These are phyloP conservation scores for Seriola rivoliana DNA, from an alignment of 2,113 vertebrate genomes.

Conservation along the genomic window DNA sequence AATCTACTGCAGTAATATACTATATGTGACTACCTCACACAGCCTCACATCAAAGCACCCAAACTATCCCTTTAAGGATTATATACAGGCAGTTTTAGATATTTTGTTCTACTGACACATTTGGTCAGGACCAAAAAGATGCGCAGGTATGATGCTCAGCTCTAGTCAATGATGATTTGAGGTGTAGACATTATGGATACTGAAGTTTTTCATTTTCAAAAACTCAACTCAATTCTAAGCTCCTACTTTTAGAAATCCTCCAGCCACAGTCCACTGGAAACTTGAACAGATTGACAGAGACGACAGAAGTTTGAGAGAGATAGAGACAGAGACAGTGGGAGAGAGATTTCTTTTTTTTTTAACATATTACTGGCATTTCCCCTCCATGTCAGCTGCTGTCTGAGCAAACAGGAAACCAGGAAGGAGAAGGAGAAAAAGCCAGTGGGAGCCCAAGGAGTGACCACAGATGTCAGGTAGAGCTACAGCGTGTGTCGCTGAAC, in stretches of 20 bases:
- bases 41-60: too few relatives aligned
- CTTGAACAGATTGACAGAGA: neutral
- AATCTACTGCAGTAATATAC: too few relatives aligned
- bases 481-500: constrained; percentile 22
- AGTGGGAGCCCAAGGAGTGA: constrained; percentile 3
- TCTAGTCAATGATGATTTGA: too few relatives aligned
- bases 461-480: constrained; percentile 48
- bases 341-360: neutral
- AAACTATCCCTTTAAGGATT: too few relatives aligned
- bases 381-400: constrained; percentile 21
- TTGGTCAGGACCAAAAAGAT: too few relatives aligned
- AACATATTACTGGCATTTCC: constrained; percentile 33
- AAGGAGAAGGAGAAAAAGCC: constrained; percentile 2
- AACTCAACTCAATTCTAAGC: neutral
- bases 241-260: neutral
- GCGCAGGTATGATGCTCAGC: too few relatives aligned
- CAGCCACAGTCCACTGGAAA: neutral
- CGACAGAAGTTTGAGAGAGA: neutral
- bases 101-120: too few relatives aligned
- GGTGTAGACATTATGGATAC: too few relatives aligned
- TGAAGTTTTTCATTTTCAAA: neutral
- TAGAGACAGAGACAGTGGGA: neutral
- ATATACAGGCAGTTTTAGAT: too few relatives aligned
- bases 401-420: constrained; percentile 37
- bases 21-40: too few relatives aligned